phyloP scores from a whole-genome alignment of 2,113 vertebrate species.

The Uria lomvia region DNA sequence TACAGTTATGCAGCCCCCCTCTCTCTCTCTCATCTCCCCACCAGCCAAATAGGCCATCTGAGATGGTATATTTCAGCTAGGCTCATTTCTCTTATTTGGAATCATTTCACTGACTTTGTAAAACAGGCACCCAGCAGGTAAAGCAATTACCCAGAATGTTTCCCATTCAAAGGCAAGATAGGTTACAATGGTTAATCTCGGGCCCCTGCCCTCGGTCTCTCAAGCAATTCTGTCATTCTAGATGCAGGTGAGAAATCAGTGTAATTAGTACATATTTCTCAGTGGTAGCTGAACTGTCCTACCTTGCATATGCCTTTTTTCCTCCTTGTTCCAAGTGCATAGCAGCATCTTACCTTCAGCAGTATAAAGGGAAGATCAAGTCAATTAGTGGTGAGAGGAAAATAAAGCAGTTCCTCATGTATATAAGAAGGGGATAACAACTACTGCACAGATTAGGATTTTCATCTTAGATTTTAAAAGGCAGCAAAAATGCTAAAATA shows the following conservation, averaged over 20 bases:
- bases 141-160: not conserved
- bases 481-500: constrained; percentile 7
- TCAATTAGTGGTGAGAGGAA: not conserved
- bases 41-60: not conserved
- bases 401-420: not conserved
- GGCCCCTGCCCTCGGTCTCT: not conserved
- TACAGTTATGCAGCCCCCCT: not conserved
- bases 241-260: not conserved
- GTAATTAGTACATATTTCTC: not conserved
- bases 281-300: not conserved
- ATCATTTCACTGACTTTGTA: not conserved
- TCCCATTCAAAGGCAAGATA: not conserved
- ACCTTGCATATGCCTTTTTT: not conserved
- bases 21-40: not conserved
- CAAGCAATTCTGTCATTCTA: not conserved
- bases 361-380: not conserved
- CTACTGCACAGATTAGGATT: not conserved
- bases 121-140: not conserved
- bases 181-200: not conserved
- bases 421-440: not conserved
- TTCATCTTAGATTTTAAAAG: constrained; percentile 20
- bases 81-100: not conserved
- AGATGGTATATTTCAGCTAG: not conserved
- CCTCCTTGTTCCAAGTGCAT: not conserved
- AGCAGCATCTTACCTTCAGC: not conserved